Conservation (phyloP, 1,140 invertebrate genomes). For the Diorhabda carinulata region DNA sequence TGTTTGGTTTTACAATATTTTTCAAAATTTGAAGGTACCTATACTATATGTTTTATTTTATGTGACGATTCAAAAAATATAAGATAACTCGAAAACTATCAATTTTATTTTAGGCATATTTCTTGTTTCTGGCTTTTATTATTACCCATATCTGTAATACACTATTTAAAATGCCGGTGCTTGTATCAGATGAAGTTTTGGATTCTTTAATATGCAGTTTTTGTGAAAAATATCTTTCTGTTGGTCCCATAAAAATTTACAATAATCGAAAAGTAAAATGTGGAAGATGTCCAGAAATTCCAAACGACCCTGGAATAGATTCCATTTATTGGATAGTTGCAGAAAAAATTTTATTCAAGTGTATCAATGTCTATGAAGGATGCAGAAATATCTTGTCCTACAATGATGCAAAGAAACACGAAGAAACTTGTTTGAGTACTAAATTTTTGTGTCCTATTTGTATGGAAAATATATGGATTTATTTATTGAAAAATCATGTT, state of each 20-base stretch:
- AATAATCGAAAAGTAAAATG: background rate
- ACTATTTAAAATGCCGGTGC: too few relatives aligned
- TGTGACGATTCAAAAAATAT: too few relatives aligned
- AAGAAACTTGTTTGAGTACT: background rate
- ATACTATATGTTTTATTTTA: too few relatives aligned
- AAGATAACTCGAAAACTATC: too few relatives aligned
- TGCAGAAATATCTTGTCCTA: background rate
- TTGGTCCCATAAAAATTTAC: background rate
- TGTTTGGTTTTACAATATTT: too few relatives aligned
- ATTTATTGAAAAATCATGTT: too few relatives aligned
- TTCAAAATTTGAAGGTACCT: too few relatives aligned
- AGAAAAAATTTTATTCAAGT: background rate
- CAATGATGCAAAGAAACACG: background rate
- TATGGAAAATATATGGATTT: background rate
- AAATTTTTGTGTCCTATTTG: background rate
- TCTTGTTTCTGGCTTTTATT: too few relatives aligned
- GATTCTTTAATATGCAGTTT: background rate
- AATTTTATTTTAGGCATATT: too few relatives aligned
- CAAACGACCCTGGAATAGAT: too few relatives aligned
- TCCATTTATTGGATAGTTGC: background rate
- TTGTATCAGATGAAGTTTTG: background rate
- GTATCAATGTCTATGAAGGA: background rate
- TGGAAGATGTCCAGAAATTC: background rate
- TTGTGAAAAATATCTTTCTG: background rate
- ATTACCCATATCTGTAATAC: too few relatives aligned